Evolutionary conservation across 1,140 invertebrate genomes (phyloP), one percentile per base, ranked within the genome.

Genomic region (Bombus sylvicola): DNA sequence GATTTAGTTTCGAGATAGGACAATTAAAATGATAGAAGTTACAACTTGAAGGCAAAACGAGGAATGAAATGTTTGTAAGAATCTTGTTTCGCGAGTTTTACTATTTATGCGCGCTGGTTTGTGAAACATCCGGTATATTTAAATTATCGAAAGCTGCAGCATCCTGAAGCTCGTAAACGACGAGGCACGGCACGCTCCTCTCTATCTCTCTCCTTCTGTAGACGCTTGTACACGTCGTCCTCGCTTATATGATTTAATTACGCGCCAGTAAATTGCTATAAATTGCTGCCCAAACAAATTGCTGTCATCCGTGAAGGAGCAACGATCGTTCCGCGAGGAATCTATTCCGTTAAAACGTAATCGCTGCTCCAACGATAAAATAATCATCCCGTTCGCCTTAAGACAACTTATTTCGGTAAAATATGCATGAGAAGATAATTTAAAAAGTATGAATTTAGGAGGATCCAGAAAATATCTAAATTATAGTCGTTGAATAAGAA

Each of bases 221-320:
- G 76, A 66, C 64, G 66, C 73, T 59, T 37, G 73, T 71, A 59
- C 43, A 13, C 64, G 34, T 62, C 68, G 37, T 68, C 76, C 77
- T 72, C 77, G 79, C 59, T 86, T 53, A 43, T 77, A 53, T 64
- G 88, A 91, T 91, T 91, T 85, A 81, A 91, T 91, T 91, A 91
- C 68, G 72, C 86, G 41, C 62, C 66, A 57, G 81, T 86, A 91
- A 91, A 92, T 92, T 91, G 87, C 86, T 87, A 79, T 86, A 91
- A 91, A 92, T 92, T 90, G 87, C 87, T 86, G 72, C 25, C 78
- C 90, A 89, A 91, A 74, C 59, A 47, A 87, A 88, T 91, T 89
- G 79, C 73, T 59, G 74, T 77, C 69, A 43, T 86, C 73, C 78
- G 82, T 85, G 85, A 84, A 91, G 88, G 86, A 89, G 69, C 87